A percentile compares a stretch with the other conserved stretches of the same genome.
Evolutionary conservation across 2,113 vertebrate genomes (phyloP).

Genomic region (Amphilophus citrinellus): DNA sequence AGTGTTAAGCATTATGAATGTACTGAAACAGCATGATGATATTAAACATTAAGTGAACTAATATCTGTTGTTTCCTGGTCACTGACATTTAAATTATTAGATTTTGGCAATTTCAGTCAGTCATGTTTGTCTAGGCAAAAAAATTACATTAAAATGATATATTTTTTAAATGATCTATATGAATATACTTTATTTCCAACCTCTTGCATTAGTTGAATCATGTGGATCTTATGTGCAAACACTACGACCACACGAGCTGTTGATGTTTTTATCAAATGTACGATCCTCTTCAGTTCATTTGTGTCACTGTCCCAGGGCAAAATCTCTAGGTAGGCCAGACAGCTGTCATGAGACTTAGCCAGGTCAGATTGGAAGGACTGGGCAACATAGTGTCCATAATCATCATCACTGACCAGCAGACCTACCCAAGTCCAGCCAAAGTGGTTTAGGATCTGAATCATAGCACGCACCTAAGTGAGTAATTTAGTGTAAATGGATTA

Average conservation of each 20-base stretch:
- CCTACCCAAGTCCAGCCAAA: slow-evolving; percentile 47
- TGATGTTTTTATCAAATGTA: slow-evolving; percentile 56
- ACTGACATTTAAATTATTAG: no score
- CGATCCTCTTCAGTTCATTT: slow-evolving; percentile 63
- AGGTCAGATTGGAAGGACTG: slow-evolving; percentile 47
- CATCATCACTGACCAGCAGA: slow-evolving; percentile 58
- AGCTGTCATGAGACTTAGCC: slow-evolving; percentile 3
- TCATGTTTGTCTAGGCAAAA: not conserved
- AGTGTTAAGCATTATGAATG: not conserved
- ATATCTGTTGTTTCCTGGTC: no score
- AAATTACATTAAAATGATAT: not conserved
- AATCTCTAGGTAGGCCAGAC: slow-evolving; percentile 72
- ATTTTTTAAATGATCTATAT: not conserved
- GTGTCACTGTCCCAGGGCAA: slow-evolving; percentile 62
- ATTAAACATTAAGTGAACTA: no score
- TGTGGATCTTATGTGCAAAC: slow-evolving; percentile 53
- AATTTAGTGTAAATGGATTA: not conserved
- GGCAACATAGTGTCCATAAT: slow-evolving; percentile 52
- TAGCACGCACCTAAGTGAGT: slow-evolving; percentile 20
- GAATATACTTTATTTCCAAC: slow-evolving; percentile 23
- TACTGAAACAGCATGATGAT: not conserved
- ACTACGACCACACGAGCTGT: slow-evolving; percentile 59
- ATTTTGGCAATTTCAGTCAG: not conserved
- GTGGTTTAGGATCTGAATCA: slow-evolving; percentile 43
- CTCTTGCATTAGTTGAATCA: slow-evolving; percentile 71